Percentiles rank a stretch among this genome's conserved stretches.
Evolutionary conservation across 2,113 vertebrate genomes (phyloP).

Genomic region (Nothocercus nigrocapillus): DNA sequence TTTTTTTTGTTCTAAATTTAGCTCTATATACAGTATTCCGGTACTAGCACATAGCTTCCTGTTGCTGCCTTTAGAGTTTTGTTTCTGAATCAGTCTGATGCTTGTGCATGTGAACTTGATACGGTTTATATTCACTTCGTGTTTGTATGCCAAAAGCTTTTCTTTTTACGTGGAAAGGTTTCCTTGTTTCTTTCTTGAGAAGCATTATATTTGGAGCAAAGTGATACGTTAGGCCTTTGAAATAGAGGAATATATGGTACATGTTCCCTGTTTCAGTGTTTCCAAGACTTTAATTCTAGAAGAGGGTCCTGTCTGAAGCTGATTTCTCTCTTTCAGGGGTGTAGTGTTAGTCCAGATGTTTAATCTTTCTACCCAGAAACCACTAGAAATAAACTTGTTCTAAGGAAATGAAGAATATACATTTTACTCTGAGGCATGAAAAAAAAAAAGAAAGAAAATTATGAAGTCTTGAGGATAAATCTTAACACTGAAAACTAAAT

Average conservation of each 20-base stretch:
- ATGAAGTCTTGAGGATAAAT: neutral
- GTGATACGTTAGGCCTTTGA: neutral
- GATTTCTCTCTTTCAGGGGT: neutral
- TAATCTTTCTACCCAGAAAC: neutral
- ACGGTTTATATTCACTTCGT: neutral
- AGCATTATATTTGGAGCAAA: neutral
- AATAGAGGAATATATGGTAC: neutral
- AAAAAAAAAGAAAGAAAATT: neutral
- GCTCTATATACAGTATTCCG: neutral
- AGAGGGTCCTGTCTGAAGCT: neutral
- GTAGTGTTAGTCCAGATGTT: neutral
- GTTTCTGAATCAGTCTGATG: neutral
- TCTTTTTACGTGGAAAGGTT: neutral
- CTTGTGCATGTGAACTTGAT: neutral
- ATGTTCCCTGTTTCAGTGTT: neutral
- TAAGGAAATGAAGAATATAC: neutral
- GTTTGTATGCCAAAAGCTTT: neutral
- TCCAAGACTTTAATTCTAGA: neutral
- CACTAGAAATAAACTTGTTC: neutral
- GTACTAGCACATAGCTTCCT: neutral
- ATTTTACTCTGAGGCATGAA: neutral
- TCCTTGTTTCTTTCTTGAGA: neutral
- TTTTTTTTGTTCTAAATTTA: slow-evolving; percentile 31
- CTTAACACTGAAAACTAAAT: neutral
- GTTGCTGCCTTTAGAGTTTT: neutral